phyloP scores from a whole-genome alignment of 2,113 vertebrate genomes.

The Nicator chloris region DNA sequence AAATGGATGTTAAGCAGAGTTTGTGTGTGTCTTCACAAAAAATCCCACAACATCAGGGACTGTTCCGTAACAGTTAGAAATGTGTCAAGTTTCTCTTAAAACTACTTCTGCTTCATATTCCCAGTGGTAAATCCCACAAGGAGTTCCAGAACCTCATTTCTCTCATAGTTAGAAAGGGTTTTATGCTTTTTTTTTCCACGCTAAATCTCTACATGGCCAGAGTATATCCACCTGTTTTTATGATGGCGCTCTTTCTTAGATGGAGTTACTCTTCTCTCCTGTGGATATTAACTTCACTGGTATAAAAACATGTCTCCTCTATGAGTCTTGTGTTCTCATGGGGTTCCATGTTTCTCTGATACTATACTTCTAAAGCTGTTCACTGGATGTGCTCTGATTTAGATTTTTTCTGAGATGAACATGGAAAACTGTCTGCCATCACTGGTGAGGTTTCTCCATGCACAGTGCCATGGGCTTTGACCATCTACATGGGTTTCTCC shows the following conservation, averaged over 20 bases:
- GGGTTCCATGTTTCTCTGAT: not conserved
- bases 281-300: not conserved
- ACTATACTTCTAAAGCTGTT: not conserved
- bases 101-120: not conserved
- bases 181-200: not conserved
- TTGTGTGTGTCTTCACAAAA: not conserved
- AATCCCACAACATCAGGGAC: accelerated
- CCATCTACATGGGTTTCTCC: not conserved
- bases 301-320: not conserved
- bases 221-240: not conserved
- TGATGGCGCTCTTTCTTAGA: not conserved
- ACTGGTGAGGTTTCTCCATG: not conserved
- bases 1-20: not conserved
- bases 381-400: not conserved
- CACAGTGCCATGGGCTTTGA: not conserved
- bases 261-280: not conserved
- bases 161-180: not conserved
- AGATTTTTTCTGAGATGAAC: not conserved
- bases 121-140: not conserved
- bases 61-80: not conserved
- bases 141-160: not conserved
- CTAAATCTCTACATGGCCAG: not conserved
- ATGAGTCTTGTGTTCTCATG: not conserved
- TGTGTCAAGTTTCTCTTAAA: not conserved
- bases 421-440: not conserved